Evolutionary conservation across 64 coral and sea anemone species (phyloP).

Genomic region (Catalaphyllia jardinei): DNA sequence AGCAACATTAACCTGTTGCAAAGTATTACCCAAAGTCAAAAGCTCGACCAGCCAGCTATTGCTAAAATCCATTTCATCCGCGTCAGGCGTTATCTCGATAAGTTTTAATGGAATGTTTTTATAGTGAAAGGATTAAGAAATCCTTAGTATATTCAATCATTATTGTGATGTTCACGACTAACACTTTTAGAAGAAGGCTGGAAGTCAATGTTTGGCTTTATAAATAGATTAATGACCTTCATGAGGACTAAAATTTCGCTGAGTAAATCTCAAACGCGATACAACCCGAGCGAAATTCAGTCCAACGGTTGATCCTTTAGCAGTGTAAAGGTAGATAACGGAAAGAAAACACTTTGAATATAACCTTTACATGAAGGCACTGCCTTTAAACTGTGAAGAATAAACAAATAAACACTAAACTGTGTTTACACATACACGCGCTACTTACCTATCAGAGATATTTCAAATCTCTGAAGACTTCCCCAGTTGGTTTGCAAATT

Average conservation of each 20-base stretch:
- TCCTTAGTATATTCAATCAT: too few species aligned
- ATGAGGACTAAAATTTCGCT: too few species aligned
- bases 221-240: too few species aligned
- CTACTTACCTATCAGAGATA: not conserved
- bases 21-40: not conserved
- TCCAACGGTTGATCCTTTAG: not conserved
- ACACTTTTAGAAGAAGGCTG: too few species aligned
- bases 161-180: too few species aligned
- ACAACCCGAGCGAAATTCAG: not conserved
- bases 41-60: not conserved
- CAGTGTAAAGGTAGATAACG: not conserved
- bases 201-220: too few species aligned
- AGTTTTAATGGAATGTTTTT: not conserved
- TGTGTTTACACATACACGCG: not conserved
- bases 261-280: too few species aligned
- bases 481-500: too few species aligned
- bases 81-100: not conserved
- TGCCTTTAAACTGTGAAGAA: slow-evolving; percentile 6
- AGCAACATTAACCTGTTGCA: too few species aligned
- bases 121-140: too few species aligned
- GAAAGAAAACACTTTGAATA: not conserved
- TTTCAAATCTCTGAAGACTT: not conserved
- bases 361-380: not conserved
- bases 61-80: not conserved
- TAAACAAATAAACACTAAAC: slow-evolving; percentile 16